Evolutionary conservation across 2,113 vertebrate genomes (phyloP).

Genomic region (Phalacrocorax carbo): DNA sequence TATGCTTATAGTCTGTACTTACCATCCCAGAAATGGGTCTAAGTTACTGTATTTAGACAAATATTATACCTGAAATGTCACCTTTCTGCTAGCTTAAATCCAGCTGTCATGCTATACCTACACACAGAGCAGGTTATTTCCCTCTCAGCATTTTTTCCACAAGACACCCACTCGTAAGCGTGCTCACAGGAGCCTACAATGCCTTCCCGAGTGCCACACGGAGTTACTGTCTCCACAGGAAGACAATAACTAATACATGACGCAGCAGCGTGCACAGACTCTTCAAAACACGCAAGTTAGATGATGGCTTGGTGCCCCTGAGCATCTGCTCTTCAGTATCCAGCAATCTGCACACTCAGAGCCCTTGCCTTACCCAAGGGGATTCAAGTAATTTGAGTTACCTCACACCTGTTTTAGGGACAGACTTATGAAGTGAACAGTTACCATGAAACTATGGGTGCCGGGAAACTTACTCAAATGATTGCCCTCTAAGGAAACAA

Average conservation of each 20-base stretch:
- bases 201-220: background rate
- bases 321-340: background rate
- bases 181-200: accelerated
- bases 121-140: background rate
- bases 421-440: background rate
- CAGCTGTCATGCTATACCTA: background rate
- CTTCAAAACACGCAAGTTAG: background rate
- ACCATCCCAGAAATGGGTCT: background rate
- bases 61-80: background rate
- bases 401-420: background rate
- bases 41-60: background rate
- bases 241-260: background rate
- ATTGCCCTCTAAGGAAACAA: background rate
- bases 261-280: background rate
- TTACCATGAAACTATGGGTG: background rate
- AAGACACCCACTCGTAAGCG: accelerated
- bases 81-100: background rate
- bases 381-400: background rate
- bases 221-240: background rate
- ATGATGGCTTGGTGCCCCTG: background rate
- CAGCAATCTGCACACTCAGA: background rate
- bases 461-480: background rate
- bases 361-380: background rate
- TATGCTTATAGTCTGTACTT: background rate
- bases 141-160: background rate